Percentiles rank a stretch among this genome's conserved stretches.
These are phyloP conservation scores for Myotis lucifugus DNA, from an alignment of 2,113 vertebrate species.

Conservation along the genomic window DNA sequence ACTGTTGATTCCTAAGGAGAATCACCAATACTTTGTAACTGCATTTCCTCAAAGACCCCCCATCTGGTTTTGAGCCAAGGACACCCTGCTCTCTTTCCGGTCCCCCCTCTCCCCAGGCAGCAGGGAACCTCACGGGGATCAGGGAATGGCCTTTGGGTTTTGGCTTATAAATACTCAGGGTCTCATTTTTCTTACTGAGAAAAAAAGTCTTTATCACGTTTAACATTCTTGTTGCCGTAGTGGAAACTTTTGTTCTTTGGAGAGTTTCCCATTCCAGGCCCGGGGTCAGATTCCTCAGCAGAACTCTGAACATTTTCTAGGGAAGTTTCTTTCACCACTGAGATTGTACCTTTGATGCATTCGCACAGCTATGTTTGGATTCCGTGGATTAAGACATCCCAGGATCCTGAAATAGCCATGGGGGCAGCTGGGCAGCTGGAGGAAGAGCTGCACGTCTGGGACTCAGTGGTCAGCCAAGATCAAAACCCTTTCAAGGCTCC, in stretches of 20 bases:
- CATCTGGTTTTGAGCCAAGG: neutral
- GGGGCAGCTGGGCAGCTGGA: neutral
- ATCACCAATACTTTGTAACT: neutral
- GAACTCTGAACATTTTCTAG: slow-evolving; percentile 62
- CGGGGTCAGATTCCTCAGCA: slow-evolving; percentile 74
- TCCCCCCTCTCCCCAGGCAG: neutral
- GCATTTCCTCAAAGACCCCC: neutral
- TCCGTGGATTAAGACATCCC: neutral
- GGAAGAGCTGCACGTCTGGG: neutral
- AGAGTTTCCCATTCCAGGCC: slow-evolving; percentile 58
- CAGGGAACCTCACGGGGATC: slow-evolving; percentile 39
- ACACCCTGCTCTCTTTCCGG: neutral
- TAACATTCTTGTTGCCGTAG: slow-evolving; percentile 77
- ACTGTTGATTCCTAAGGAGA: neutral
- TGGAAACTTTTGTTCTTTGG: slow-evolving; percentile 81
- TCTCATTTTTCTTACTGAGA: slow-evolving; percentile 67
- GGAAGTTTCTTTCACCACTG: slow-evolving; percentile 58
- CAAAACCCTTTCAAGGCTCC: neutral
- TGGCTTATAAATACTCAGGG: slow-evolving; percentile 61
- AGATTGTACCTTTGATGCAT: slow-evolving; percentile 53
- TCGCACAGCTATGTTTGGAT: neutral
- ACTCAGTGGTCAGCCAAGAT: neutral
- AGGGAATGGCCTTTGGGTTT: slow-evolving; percentile 61
- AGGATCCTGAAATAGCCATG: neutral
- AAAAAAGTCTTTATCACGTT: slow-evolving; percentile 54